phyloP scores from a whole-genome alignment of 2,888 invertebrate genomes.

The Spisula subtruncata region DNA sequence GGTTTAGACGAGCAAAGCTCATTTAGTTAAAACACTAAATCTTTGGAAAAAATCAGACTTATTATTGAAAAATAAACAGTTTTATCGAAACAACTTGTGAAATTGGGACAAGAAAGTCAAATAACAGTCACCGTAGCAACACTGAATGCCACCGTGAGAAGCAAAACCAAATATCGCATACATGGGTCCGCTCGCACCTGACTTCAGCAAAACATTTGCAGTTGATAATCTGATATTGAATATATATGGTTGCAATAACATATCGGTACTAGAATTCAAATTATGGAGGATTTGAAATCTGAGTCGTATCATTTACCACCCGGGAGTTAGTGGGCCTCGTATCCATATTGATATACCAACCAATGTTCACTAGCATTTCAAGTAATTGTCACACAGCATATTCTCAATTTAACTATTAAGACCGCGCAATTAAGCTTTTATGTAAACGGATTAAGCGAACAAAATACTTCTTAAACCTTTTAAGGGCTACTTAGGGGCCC shows the following conservation, averaged over 20 bases:
- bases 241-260: background rate
- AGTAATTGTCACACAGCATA: slow-evolving; percentile 44
- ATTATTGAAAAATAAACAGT: no score
- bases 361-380: slow-evolving; percentile 36
- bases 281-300: background rate
- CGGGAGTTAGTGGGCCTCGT: slow-evolving; percentile 43
- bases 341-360: slow-evolving; percentile 52
- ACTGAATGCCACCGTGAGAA: no score
- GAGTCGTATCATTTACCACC: background rate
- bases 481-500: slow-evolving; percentile 60
- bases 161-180: no score
- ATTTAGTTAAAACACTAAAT: no score
- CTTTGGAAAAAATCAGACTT: no score
- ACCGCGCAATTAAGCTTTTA: slow-evolving; percentile 67
- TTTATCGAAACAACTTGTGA: no score
- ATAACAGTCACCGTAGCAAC: no score
- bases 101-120: no score
- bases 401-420: slow-evolving; percentile 61
- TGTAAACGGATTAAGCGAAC: slow-evolving; percentile 75
- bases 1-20: no score
- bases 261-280: background rate
- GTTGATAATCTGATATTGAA: background rate
- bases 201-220: background rate
- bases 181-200: background rate
- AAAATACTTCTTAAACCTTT: slow-evolving; percentile 69